Evolutionary conservation across 2,888 invertebrate genomes (phyloP), one percentile per base, ranked within the genome.

Genomic region (Willowsia nigromaculata): DNA sequence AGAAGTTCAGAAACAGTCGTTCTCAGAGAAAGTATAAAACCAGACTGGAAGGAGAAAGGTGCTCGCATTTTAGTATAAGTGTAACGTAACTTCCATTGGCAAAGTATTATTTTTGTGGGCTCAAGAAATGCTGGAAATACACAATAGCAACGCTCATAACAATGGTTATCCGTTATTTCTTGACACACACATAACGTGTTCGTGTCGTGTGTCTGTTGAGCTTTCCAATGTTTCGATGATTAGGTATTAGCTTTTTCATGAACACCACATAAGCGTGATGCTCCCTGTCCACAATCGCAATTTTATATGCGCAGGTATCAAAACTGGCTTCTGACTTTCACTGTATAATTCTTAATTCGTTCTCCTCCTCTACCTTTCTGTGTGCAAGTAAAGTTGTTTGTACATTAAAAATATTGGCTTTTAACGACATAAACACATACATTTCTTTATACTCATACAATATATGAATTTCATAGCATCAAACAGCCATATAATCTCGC

Each of bases 61-160:
- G 1, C 33, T 15, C 37, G 65, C 65, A 22, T 27, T 62, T 53
- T 11, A 27, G 18, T 25, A 25, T 4, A 0, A 25, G n/a, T 68
- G 9, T 15, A 22, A n/a, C 6, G 68, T 37, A n/a, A n/a, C 50
- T 76, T 40, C 25, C n/a, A 13, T 74, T 47, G 27, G 50, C n/a
- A 27, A 68, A 40, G 6, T 37, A 37, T 68, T 30, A 15, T 62
- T 62, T 68, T 68, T 0, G 33, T 4, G 30, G 9, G 7, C 13
- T 13, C 6, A 56, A 2, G 3, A 11, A 56, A 11, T 5, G 27
- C 11, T 13, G 22, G 9, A 43, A 43, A 71, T 71, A 71, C 71
- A 71, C 71, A 71, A 71, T 71, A 71, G 71, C 71, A 71, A 71
- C 71, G 68, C 68, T 68, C n/a, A n/a, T n/a, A n/a, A n/a, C n/a